Percentiles rank a stretch among this genome's conserved stretches.
These are phyloP conservation scores for Hyphantria cunea DNA, from an alignment of 1,140 invertebrate species.

Conservation along the genomic window DNA sequence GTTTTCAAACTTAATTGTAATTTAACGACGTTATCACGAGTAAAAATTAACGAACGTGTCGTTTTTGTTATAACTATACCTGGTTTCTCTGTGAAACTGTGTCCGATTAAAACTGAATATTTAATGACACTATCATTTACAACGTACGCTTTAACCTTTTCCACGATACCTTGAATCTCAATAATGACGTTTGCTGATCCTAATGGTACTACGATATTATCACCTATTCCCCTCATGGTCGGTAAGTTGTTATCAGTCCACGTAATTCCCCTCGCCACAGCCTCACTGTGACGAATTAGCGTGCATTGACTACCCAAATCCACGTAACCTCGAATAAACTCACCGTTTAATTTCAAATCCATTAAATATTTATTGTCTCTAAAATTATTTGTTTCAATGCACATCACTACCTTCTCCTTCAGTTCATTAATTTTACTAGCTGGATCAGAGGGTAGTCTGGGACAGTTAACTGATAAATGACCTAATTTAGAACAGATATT, in stretches of 20 bases:
- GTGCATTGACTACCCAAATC: conserved; percentile 14
- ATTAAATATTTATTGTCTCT: conserved; percentile 5
- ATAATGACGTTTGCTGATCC: background rate
- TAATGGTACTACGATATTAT: background rate
- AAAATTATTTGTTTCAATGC: background rate
- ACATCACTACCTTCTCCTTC: background rate
- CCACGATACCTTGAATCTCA: conserved; percentile 1
- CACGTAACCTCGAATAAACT: conserved; percentile 4
- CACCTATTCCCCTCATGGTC: conserved; percentile 3
- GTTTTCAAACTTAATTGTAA: no score
- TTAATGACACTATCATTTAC: conserved; percentile 2
- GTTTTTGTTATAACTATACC: conserved; percentile 27
- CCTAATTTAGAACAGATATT: conserved; percentile 34
- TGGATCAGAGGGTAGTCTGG: conserved; percentile 9
- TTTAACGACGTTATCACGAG: no score
- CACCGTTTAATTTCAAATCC: conserved; percentile 1
- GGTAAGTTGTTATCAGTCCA: conserved; percentile 9
- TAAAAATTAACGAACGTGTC: no score
- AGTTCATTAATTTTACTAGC: background rate
- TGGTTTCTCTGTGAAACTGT: conserved; percentile 24
- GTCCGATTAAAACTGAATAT: conserved; percentile 14
- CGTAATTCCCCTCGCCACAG: background rate
- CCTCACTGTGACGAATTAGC: conserved; percentile 5
- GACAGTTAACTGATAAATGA: conserved; percentile 27
- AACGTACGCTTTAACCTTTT: background rate